Evolutionary conservation across 2,113 vertebrate species (phyloP).

Genomic region (Embiotoca jacksoni): DNA sequence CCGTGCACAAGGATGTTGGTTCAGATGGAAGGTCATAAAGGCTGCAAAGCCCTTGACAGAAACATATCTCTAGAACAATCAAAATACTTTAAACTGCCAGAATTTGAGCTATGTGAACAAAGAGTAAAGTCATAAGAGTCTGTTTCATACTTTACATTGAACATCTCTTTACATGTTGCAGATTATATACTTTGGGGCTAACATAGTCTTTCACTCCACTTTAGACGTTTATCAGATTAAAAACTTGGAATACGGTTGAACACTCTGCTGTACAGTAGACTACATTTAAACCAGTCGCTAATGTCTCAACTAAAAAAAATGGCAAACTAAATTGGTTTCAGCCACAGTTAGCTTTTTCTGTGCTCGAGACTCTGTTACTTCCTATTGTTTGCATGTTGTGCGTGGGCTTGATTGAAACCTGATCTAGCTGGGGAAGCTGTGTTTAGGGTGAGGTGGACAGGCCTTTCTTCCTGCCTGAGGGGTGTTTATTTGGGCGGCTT

Average conservation of each 20-base stretch:
- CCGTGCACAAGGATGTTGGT: conserved; percentile 57
- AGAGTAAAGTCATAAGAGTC: neutral
- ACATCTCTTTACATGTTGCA: neutral
- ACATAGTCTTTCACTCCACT: neutral
- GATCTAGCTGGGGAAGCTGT: conserved; percentile 78
- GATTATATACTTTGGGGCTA: neutral
- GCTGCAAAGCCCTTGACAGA: conserved; percentile 53
- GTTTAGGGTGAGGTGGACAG: conserved; percentile 83
- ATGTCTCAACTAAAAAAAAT: conserved; percentile 48
- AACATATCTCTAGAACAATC: conserved; percentile 39
- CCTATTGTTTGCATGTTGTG: conserved; percentile 78
- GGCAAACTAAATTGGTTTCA: conserved; percentile 70
- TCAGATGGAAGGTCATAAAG: conserved; percentile 51
- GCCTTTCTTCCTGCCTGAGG: conserved; percentile 81
- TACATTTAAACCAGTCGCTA: conserved; percentile 13
- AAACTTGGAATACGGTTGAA: conserved; percentile 9
- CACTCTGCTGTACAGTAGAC: conserved; percentile 24
- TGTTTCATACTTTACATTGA: neutral
- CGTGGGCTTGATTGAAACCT: conserved; percentile 83
- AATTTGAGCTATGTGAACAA: conserved; percentile 42
- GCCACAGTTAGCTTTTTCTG: conserved; percentile 57
- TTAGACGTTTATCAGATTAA: conserved; percentile 10
- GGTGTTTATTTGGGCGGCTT: conserved; percentile 83
- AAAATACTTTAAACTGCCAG: conserved; percentile 26
- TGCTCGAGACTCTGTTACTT: conserved; percentile 66